Percentiles rank a stretch among this genome's conserved stretches.
These are phyloP conservation scores for Ictalurus furcatus DNA, from an alignment of 2,113 vertebrate species.

Conservation along the genomic window DNA sequence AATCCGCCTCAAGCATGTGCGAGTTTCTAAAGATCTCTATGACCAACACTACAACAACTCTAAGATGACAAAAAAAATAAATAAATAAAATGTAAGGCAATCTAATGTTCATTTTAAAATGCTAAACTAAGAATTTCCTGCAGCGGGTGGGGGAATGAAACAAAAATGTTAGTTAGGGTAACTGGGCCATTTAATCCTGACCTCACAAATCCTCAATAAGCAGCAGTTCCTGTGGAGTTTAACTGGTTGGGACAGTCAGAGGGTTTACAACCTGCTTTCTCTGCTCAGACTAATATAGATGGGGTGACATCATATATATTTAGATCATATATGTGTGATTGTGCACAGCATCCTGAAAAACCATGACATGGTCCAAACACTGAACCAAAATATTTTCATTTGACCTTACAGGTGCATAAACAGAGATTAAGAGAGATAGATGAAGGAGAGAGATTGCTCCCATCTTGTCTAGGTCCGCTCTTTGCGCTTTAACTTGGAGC, in stretches of 20 bases:
- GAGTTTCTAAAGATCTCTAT: conserved; percentile 22
- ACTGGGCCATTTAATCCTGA: conserved; percentile 8
- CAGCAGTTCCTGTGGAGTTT: conserved; percentile 24
- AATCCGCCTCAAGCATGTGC: not conserved
- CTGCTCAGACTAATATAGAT: conserved; percentile 34
- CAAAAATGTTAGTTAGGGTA: conserved; percentile 5
- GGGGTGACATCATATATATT: not conserved
- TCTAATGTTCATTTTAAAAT: conserved; percentile 45
- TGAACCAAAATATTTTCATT: conserved; percentile 55
- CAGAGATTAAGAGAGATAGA: not conserved
- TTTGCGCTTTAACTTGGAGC: conserved; percentile 95
- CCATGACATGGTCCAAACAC: conserved; percentile 66
- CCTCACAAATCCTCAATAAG: conserved; percentile 12
- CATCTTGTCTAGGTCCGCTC: conserved; percentile 81
- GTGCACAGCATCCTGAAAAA: conserved; percentile 65
- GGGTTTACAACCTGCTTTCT: conserved; percentile 24
- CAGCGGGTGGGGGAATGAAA: not conserved
- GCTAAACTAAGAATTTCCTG: conserved; percentile 31
- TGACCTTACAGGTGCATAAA: conserved; percentile 6
- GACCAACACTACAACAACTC: conserved; percentile 36
- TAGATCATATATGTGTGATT: conserved; percentile 58
- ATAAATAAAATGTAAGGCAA: conserved; percentile 40
- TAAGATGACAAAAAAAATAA: not conserved
- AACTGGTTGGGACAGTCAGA: not conserved
- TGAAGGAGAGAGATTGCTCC: not conserved